These are phyloP conservation scores for Microctenopoma lineatum DNA, from an alignment of 2,797 vertebrate genomes.

Conservation along the genomic window DNA sequence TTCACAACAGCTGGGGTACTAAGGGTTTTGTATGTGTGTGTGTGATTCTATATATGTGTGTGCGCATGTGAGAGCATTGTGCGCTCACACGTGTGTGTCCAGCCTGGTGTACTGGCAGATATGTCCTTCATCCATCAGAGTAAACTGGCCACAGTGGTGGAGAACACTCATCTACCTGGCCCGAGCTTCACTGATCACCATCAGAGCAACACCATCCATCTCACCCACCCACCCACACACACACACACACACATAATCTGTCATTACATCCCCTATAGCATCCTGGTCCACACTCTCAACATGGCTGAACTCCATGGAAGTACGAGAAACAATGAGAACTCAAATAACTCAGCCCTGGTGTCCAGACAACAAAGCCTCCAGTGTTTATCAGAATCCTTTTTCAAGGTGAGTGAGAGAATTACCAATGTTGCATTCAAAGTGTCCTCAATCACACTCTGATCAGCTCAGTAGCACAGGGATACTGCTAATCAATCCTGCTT, in stretches of 20 bases:
- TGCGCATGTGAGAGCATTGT: slow-evolving; percentile 4
- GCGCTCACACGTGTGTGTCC: slow-evolving; percentile 47
- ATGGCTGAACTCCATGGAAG: slow-evolving; percentile 46
- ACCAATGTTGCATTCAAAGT: slow-evolving; percentile 65
- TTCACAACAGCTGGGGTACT: slow-evolving; percentile 62
- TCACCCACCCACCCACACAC: slow-evolving; percentile 25
- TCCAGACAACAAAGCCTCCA: slow-evolving; percentile 52
- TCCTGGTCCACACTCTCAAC: slow-evolving; percentile 28
- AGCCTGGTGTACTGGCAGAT: slow-evolving; percentile 78
- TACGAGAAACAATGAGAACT: slow-evolving; percentile 61
- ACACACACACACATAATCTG: slow-evolving; percentile 44
- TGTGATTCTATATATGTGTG: neutral
- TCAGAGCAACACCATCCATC: slow-evolving; percentile 69
- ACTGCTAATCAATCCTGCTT: slow-evolving; percentile 73
- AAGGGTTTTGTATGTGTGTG: slow-evolving; percentile 35
- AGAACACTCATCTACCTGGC: slow-evolving; percentile 79
- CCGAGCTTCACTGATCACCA: slow-evolving; percentile 76
- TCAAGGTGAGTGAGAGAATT: slow-evolving; percentile 56
- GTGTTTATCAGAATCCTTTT: slow-evolving; percentile 52
- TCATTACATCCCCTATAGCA: slow-evolving; percentile 54
- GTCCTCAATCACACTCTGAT: slow-evolving; percentile 71
- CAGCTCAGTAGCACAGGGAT: slow-evolving; percentile 64
- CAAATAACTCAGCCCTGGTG: slow-evolving; percentile 46
- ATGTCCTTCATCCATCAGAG: slow-evolving; percentile 83
- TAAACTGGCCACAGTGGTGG: slow-evolving; percentile 74